A percentile compares a stretch with the other conserved stretches of the same genome.
Evolutionary conservation across 2,888 invertebrate species (phyloP).

Genomic region (Sarcophaga rosellei): DNA sequence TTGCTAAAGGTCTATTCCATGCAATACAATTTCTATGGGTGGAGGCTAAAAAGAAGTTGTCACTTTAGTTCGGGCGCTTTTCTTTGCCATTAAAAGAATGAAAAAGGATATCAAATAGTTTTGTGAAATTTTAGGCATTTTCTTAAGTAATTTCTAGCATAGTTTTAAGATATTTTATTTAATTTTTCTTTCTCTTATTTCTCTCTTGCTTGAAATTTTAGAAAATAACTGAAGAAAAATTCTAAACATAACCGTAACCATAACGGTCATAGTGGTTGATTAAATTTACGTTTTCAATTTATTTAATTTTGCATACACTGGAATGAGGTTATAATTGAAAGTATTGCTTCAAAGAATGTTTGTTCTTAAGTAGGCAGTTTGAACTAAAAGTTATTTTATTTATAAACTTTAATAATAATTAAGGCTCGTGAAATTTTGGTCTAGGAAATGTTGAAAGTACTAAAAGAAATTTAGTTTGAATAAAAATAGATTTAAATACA

Average conservation of each 20-base stretch:
- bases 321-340: too few species aligned
- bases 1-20: constrained; percentile 17
- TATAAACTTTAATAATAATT: too few species aligned
- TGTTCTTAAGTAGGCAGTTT: too few species aligned
- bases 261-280: neutral
- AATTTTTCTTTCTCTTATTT: neutral
- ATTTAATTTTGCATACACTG: neutral
- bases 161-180: neutral
- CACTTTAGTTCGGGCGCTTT: constrained; percentile 5
- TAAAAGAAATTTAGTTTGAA: too few species aligned
- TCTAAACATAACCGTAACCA: too few species aligned
- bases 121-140: neutral
- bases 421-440: too few species aligned
- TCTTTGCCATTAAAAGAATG: neutral
- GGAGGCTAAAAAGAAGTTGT: constrained; percentile 4
- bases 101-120: neutral
- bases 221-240: neutral
- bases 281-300: constrained; percentile 14
- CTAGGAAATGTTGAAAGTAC: too few species aligned
- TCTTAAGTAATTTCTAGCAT: neutral
- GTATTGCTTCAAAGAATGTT: too few species aligned
- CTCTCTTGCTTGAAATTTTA: neutral
- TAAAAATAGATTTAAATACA: too few species aligned
- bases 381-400: too few species aligned
- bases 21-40: neutral